Evolutionary conservation across 2,888 invertebrate genomes (phyloP), one percentile per base, ranked within the genome.

Genomic region (Meganola albula): DNA sequence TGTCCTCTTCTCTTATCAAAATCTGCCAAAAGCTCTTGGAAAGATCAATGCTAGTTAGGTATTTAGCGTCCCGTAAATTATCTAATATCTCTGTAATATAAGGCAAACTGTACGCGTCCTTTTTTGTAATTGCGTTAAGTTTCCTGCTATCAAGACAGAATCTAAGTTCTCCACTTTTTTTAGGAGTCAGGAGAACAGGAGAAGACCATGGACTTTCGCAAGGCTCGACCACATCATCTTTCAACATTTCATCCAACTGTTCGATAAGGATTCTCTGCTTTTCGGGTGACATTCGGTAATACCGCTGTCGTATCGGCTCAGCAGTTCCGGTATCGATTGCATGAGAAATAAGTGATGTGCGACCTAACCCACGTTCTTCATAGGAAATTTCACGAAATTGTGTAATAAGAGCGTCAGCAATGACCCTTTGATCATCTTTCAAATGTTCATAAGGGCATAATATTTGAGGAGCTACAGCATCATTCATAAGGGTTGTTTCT

Each of bases 141-240:
- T 52, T 52, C 1, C 54, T 13, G 12, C 50, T 50, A 9, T 58
- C 58, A 0, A 55, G 26, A 18, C 58, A 58, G 12, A 58, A 46
- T 3, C 53, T 23, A 1, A 24, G 36, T 18, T 50, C 14, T 2
- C 58, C 58, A 11, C 52, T 22, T 21, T 50, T 56, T 33, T 54
- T 58, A 0, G 28, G 26, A 0, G 29, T 31, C 1, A 51, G 3
- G 9, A 55, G 22, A 3, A 53, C 45, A 1, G 49, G 53, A 4
- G 44, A 48, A 0, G 45, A 51, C 60, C 58, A 58, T 0, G 49
- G 36, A 14, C 56, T 57, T 20, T 54, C 55, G 11, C 50, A 42
- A 1, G 46, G 44, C 9, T 48, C 48, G 5, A 55, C 24, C 0
- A 56, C 48, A 10, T 42, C 51, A 0, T 29, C 10, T 4, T 22